Evolutionary conservation across 1,140 invertebrate species (phyloP).

Genomic region (Lanistes nyassanus): DNA sequence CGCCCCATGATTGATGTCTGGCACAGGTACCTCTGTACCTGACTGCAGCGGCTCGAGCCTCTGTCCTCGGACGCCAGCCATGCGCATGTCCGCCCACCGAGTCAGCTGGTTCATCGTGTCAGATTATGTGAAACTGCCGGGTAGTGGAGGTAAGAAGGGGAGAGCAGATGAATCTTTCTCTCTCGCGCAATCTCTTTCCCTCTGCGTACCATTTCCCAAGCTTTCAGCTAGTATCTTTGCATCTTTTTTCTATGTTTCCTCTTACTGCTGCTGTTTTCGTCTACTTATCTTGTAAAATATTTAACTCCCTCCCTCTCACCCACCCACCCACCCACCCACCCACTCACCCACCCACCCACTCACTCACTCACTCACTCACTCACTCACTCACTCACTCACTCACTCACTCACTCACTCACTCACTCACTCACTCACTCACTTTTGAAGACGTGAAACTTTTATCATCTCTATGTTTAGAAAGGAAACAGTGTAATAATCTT

Average conservation of each 20-base stretch:
- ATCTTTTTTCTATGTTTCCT: background rate
- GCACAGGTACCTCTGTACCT: too few relatives aligned
- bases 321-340: background rate
- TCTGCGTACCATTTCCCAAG: too few relatives aligned
- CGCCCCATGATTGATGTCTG: too few relatives aligned
- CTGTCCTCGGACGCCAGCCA: background rate
- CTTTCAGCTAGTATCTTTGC: too few relatives aligned
- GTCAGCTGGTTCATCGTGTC: too few relatives aligned
- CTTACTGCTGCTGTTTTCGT: background rate
- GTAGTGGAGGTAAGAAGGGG: background rate
- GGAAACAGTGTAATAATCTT: too few relatives aligned
- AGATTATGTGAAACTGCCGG: too few relatives aligned
- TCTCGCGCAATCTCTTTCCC: background rate
- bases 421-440: background rate
- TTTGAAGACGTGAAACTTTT: background rate
- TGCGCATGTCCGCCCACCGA: background rate
- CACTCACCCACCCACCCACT: background rate
- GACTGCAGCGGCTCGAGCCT: too few relatives aligned
- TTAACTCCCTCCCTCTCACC: background rate
- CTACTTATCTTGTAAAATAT: background rate
- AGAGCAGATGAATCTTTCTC: background rate
- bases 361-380: background rate
- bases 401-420: background rate
- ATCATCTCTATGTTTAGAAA: too few relatives aligned
- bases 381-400: background rate